Evolutionary conservation across 2,113 vertebrate species (phyloP).

Genomic region (Chionis minor): DNA sequence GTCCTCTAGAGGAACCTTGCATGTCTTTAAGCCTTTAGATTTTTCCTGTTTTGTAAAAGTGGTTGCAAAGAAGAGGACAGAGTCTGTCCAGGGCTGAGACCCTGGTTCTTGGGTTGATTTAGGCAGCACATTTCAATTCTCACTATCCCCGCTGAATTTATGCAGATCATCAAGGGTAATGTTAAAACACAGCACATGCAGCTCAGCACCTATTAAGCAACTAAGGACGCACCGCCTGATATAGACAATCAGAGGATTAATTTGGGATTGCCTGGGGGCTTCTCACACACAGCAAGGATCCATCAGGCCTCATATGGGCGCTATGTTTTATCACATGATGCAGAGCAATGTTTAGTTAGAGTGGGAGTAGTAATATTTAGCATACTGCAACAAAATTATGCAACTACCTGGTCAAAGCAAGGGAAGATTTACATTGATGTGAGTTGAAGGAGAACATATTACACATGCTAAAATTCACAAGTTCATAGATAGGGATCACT

Average conservation of each 20-base stretch:
- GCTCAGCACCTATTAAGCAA: not conserved
- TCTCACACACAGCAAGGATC: not conserved
- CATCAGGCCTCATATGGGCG: fast-evolving
- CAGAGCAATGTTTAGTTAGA: not conserved
- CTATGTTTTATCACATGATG: not conserved
- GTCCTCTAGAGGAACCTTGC: not conserved
- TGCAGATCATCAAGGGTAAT: not conserved
- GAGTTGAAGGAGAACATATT: not conserved
- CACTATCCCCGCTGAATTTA: not conserved
- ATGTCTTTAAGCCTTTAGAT: not conserved
- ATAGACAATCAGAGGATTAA: not conserved
- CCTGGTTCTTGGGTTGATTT: not conserved
- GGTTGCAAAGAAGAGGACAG: not conserved
- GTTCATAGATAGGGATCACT: not conserved
- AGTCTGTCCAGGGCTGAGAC: not conserved
- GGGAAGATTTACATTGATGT: not conserved
- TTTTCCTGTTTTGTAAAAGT: not conserved
- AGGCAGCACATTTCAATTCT: not conserved
- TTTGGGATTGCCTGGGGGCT: not conserved
- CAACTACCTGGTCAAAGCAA: not conserved
- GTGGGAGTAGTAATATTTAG: not conserved
- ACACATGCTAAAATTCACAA: not conserved
- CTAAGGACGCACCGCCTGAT: not conserved
- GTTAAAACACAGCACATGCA: not conserved
- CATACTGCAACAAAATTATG: not conserved